Evolutionary conservation across 2,888 invertebrate genomes (phyloP), one percentile per base, ranked within the genome.

Genomic region (Cataglyphis cursor): DNA sequence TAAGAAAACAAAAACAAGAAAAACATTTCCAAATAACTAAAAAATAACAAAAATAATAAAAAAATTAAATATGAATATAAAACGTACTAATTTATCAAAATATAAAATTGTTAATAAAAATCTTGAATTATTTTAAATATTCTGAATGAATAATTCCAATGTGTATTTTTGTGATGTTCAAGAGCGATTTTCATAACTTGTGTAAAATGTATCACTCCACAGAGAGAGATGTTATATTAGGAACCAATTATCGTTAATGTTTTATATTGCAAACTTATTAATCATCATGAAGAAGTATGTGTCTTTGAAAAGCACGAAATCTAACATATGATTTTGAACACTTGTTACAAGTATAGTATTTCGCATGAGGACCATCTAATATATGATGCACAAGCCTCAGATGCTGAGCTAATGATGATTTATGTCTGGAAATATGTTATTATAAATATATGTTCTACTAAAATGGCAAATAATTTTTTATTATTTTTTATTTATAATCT

Each of bases 341-440:
- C 8, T 72, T 64, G 10, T n/a, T 31, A 61, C 90, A 90, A 38
- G 18, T 72, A 28, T 80, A 88, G 15, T 6, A 72, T 24, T 61
- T 72, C 0, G 35, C 38, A 44, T 83, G 38, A 6, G 2, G 9
- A n/a, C 10, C 12, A 35, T 59, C 48, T 24, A 44, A 57, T 31
- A 83, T 4, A 0, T 76, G 6, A 61, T 89, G 89, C 9, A 4
- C 15, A 0, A 3, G 8, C 51, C 65, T 87, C 59, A 88, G 68
- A 59, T 90, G 90, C 5, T 88, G 81, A 64, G 64, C 21, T 38
- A 90, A 72, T 15, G 89, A 84, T 0, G 89, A 90, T 48, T 80
- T 89, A 35, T 90, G 82, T 48, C 90, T 90, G 75, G 64, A 88
- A 90, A 35, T 21, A 0, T 21, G 28, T 78, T 57, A 66, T 65